Evolutionary conservation across 2,113 vertebrate species (phyloP), one percentile per base, ranked within the genome.

Genomic region (Catharus bicknelli): DNA sequence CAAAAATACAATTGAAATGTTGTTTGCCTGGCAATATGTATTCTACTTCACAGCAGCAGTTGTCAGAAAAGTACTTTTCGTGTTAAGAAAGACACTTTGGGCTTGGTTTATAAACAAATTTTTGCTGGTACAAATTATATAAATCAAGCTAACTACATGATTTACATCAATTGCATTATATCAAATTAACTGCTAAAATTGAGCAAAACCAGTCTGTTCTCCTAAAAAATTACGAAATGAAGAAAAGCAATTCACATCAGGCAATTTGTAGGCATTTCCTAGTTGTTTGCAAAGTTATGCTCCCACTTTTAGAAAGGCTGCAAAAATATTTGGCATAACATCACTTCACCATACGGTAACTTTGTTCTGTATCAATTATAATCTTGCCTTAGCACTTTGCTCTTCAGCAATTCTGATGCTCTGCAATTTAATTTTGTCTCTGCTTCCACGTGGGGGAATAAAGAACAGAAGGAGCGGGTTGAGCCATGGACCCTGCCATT

Each of bases 41-140:
- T 83, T 95, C 69, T 75, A 84, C 55, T 78, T 95, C 89, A 59
- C 86, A 83, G 84, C 81, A 90, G 54, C 40, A 93, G 86, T 86
- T 94, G 86, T 85, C 92, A 90, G 53, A 95, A 66, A 94, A 94
- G 88, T 83, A 86, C 73, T 94, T 90, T 66, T 91, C 15, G 25
- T 96, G 83, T 79, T 77, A 95, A 77, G 63, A 95, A 95, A 82
- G 74, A 92, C 67, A 93, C 81, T 88, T 69, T 55, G 58, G 68
- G 36, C 53, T 86, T 90, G 43, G 73, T 93, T 95, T 87, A 74
- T 86, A 97, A 97, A 88, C 79, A 97, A 90, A 38, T 95, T 95
- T 93, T 88, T 95, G 50, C 86, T 90, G 42, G 75, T 64, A 90
- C 55, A 92, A 70, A 73, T 84, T 70, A 94, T 78, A 88, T 59